These are phyloP conservation scores for Tiphia femorata DNA, from an alignment of 2,888 invertebrate genomes.

Conservation along the genomic window DNA sequence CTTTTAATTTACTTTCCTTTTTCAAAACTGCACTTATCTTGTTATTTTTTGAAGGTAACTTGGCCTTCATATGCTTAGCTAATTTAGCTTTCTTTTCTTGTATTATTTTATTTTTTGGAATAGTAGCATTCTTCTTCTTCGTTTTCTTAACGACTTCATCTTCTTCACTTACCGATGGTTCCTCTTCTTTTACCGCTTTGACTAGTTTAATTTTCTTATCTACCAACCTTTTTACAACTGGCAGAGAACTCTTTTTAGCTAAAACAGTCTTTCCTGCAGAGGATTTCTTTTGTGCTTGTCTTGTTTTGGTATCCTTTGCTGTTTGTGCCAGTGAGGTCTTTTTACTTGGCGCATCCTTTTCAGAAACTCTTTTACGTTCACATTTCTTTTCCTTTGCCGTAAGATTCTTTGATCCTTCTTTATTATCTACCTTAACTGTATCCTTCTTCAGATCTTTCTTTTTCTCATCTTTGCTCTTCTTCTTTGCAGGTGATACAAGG, in stretches of 20 bases:
- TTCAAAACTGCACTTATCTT: slow-evolving; percentile 49
- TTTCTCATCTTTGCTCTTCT: slow-evolving; percentile 57
- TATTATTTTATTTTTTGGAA: slow-evolving; percentile 49
- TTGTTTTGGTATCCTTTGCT: slow-evolving; percentile 54
- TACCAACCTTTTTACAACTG: slow-evolving; percentile 59
- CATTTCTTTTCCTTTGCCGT: slow-evolving; percentile 59
- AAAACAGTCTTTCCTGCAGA: slow-evolving; percentile 56
- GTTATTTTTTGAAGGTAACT: slow-evolving; percentile 53
- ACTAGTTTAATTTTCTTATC: slow-evolving; percentile 65
- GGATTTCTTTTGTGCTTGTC: slow-evolving; percentile 52
- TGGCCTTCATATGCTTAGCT: slow-evolving; percentile 59
- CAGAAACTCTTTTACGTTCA: slow-evolving; percentile 59
- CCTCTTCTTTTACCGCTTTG: slow-evolving; percentile 52
- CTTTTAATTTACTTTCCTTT: slow-evolving; percentile 57
- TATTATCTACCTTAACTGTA: slow-evolving; percentile 51
- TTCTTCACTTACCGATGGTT: slow-evolving; percentile 32
- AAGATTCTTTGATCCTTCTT: slow-evolving; percentile 51
- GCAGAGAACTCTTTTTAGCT: slow-evolving; percentile 54
- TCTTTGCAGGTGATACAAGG: slow-evolving; percentile 35
- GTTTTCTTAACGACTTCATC: slow-evolving; percentile 46
- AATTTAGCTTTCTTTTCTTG: slow-evolving; percentile 61
- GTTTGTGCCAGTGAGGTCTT: slow-evolving; percentile 33
- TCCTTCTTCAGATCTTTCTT: slow-evolving; percentile 57
- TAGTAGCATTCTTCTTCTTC: slow-evolving; percentile 51
- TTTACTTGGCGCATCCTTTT: slow-evolving; percentile 43